These are phyloP conservation scores for Acestrorhynchus altus DNA, from an alignment of 2,797 vertebrate genomes.

Conservation along the genomic window DNA sequence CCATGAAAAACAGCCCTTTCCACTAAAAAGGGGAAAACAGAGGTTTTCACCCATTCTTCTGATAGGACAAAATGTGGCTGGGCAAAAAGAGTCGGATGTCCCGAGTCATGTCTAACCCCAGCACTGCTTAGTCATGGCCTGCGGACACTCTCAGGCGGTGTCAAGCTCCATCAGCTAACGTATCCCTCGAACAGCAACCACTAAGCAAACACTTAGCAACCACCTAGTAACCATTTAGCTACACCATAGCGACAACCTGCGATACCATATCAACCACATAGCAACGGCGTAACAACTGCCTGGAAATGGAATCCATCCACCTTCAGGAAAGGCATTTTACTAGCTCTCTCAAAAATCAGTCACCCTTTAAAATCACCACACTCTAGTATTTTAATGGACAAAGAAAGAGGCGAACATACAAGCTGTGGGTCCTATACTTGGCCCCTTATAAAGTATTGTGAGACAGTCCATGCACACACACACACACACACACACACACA, in stretches of 20 bases:
- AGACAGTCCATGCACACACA: not conserved
- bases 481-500: too few relatives aligned
- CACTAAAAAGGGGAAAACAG: not conserved
- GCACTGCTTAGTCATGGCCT: not conserved
- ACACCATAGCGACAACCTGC: too few relatives aligned
- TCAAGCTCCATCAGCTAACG: constrained; percentile 15
- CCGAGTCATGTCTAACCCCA: not conserved
- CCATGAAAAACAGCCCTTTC: not conserved
- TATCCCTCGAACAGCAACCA: not conserved
- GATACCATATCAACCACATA: too few relatives aligned
- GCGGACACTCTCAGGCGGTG: not conserved
- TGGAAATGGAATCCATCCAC: too few relatives aligned
- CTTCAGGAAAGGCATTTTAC: too few relatives aligned
- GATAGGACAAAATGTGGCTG: not conserved
- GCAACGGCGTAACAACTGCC: too few relatives aligned
- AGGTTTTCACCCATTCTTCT: constrained; percentile 1
- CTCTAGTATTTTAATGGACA: not conserved
- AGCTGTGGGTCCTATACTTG: not conserved
- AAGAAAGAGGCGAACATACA: not conserved
- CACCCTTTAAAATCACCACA: too few relatives aligned
- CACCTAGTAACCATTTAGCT: too few relatives aligned
- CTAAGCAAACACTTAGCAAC: too few relatives aligned
- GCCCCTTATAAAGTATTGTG: constrained; percentile 24
- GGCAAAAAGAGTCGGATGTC: constrained; percentile 1
- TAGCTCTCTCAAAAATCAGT: too few relatives aligned